phyloP scores from a whole-genome alignment of 2,888 invertebrate species.

The Patella caerulea region DNA sequence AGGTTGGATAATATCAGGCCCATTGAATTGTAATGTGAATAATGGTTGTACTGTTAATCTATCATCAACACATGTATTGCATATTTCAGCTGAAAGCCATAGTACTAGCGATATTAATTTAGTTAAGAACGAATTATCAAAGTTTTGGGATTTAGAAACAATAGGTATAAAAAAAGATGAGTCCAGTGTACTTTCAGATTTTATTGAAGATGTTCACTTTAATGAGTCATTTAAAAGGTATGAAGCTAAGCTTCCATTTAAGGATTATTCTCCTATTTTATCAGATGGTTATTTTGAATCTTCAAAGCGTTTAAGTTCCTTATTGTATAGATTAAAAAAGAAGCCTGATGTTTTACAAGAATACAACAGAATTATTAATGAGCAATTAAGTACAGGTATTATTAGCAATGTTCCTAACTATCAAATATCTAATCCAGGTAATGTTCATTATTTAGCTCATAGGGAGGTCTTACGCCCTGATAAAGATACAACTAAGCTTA shows the following conservation, averaged over 20 bases:
- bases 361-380: too few species aligned
- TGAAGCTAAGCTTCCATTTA: neutral
- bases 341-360: too few species aligned
- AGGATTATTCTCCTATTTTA: neutral
- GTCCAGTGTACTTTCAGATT: neutral
- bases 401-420: too few species aligned
- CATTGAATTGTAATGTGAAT: neutral
- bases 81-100: neutral
- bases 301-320: too few species aligned
- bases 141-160: neutral
- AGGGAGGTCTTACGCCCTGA: too few species aligned
- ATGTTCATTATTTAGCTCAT: too few species aligned
- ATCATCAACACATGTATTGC: neutral
- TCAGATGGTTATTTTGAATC: neutral
- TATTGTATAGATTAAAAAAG: too few species aligned
- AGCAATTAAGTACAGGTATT: too few species aligned
- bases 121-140: neutral
- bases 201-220: neutral
- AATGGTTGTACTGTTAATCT: neutral
- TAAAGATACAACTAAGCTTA: too few species aligned
- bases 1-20: neutral
- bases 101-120: too few species aligned
- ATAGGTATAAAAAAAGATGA: constrained; percentile 1
- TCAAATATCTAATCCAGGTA: too few species aligned
- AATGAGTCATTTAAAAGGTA: neutral